Base-by-base conservation (phyloP, 2,797 vertebrate species). In the Diplodus puntazzo region DNA sequence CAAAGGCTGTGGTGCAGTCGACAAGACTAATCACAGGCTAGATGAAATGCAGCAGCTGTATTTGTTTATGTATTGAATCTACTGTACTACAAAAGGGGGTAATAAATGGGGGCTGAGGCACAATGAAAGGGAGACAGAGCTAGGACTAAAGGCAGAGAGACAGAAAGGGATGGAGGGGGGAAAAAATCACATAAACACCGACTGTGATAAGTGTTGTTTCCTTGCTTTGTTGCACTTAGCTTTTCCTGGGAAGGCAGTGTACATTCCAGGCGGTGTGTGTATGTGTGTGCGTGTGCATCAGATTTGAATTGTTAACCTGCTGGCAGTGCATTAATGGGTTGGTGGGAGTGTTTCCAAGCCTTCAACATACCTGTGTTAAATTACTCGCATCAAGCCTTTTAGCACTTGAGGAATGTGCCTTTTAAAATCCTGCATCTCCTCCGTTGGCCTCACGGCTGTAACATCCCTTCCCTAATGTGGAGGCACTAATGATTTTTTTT, bases 61-160 rank as follows among this genome's bases (percentile, higher is more conserved):
- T 93, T 92, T 92, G 87, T 93, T 93, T 92, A 87, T 84, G 83
- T 77, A 79, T 88, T 79, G 65, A 81, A 82, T 79, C 73, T 87
- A 80, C 86, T 81, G 75, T 81, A 79, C 69, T 67, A 84, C 84
- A 88, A 85, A 81, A 78, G 81, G 70, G 34, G 62, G 78, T 86
- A 84, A 92, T 92, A 86, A 82, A 88, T 80, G 77, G 67, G 67
- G 69, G 81, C 79, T 27, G 21, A 70, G 71, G 73, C 79, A 76
- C 81, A 81, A 75, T 70, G 70, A 80, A 72, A 87, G 76, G 70
- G 58, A 83, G 77, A 75, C 54, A 20, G 70, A 79, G 75, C 1
- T 3, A 65, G 69, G 76, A 62, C 42, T 48, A 66, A 75, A 79
- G 68, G 58, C 45, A 69, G 71, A 66, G 62, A 77, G 70, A 58